Evolutionary conservation across 2,113 vertebrate genomes (phyloP), one percentile per base, ranked within the genome.

Genomic region (Zootoca vivipara): DNA sequence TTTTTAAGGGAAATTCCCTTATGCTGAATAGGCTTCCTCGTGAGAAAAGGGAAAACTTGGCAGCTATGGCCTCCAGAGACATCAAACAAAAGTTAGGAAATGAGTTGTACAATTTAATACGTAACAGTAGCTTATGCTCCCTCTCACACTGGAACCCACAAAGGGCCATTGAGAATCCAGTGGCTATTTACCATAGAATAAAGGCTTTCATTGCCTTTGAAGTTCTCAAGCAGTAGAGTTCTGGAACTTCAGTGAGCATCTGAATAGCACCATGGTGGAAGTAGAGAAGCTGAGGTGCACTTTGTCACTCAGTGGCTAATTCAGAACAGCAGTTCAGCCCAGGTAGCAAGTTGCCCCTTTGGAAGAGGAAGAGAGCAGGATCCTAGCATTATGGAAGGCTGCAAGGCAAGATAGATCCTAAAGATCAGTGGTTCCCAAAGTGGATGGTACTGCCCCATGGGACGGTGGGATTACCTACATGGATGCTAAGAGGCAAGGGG

Each of bases 231-330:
- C 12, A 91, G 85, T 85, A 38, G 0, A 56, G 89, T 89, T 90
- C 85, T 35, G 30, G 30, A 62, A 72, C 93, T 46, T 46, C 94
- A 28, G 9, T 69, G 67, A n/a, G 70, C 7, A 72, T 72, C 7
- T 15, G 13, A n/a, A n/a, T n/a, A 72, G 69, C 30, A 72, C 70
- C 16, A 16, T 20, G 18, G 70, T 72, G 30, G 70, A 72, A 72
- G 9, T n/a, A 13, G 28, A 72, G 70, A 72, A 72, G 9, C 1
- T 33, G 28, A 72, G 30, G n/a, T 72, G 70, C 70, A 33, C 4
- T 33, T 72, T 72, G 67, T 28, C 70, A 72, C 70, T 72, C 13
- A 30, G 10, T 72, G 70, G 30, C 26, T n/a, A n/a, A n/a, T 72
- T 24, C 20, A 24, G 24, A 28, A 2, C 5, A 10, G 46, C 10